Evolutionary conservation across 2,797 vertebrate genomes (phyloP), one percentile per base, ranked within the genome.

Genomic region (Gadopsis bispinosus): DNA sequence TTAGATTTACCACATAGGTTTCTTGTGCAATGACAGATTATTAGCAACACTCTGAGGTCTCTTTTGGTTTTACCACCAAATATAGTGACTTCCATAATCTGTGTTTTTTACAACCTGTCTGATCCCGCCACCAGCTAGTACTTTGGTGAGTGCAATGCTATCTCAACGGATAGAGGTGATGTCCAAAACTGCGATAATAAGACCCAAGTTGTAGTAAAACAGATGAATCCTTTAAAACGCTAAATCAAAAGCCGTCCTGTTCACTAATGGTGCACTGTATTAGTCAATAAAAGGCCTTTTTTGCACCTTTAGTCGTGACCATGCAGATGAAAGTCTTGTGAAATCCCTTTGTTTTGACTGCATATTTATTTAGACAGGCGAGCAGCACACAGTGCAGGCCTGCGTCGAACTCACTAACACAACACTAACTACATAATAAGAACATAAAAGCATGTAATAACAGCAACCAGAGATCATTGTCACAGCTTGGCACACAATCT

Each of bases 311-410:
- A n/a, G 1, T 29, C 3, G 29, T 45, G 11, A 37, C 65, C 33
- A 37, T 43, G 1, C 17, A 45, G 31, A 51, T 66, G 3, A 48
- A 71, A 37, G 12, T 16, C 67, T 3, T 7, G 7, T 29, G 13
- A 31, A 69, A 41, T n/a, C 10, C 12, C 5, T 39, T 26, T 3
- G 3, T 37, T 60, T 35, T 50, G 8, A 51, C 64, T 67, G 73
- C 54, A 26, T 41, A 47, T 69, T 70, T 70, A 65, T 68, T 81
- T 73, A 73, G 71, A 73, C 77, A 78, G 73, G 48, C 74, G 17
- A 11, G 66, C 76, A 73, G 51, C 48, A 41, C 0, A 0, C 5
- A 66, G 7, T 0, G 6, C 12, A 22, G 53, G 4, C 48, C 16
- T 4, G 3, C 22, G 50, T 60, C 13, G 41, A 66, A 69, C n/a